Base-by-base conservation (phyloP, 2,797 vertebrate species). In the Urosaurus nigricauda region DNA sequence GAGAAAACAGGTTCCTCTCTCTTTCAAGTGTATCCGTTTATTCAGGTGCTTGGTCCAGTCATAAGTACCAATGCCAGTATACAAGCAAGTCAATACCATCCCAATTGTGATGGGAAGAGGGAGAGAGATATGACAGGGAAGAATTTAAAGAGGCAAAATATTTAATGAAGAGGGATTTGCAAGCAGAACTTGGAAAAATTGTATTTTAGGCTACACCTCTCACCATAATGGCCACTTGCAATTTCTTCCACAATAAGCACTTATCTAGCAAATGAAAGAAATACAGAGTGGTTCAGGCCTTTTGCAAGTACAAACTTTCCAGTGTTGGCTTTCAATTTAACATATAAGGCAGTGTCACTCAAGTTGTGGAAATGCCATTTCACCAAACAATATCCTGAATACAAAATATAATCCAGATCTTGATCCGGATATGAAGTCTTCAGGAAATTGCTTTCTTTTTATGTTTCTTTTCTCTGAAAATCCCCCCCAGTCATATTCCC, bases 301-400 rank as follows among this genome's bases (percentile, higher is more conserved):
- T 75, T 51, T 29, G 43, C 32, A 24, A 78, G 26, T 16, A 47
- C 47, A 29, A 32, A 68, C 65, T 51, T 16, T 78, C 16, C 81
- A 26, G 21, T 53, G 79, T 68, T 87, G 93, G 87, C 84, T 87
- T 82, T 51, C 16, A 51, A 79, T 89, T 74, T 65, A 79, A 89
- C 65, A 88, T 81, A 79, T 29, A 32, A 75, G 5, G 21, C 32
- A 43, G 0, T 82, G 21, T 56, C 82, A 82, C 0, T 37, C 80
- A 80, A 68, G 47, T 71, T 35, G 12, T 74, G 17, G 51, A 86
- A 60, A 29, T 60, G 53, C n/a, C 9, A 9, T 83, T 51, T 32
- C 70, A 37, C 0, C 26, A 77, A 86, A 70, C 70, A 87, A 43
- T 17, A 5, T 1, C 37, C 17, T 73, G 0, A 63, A 79, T 70